Evolutionary conservation across 37 sponge, comb jelly and placozoan species (phyloP), one percentile per base, ranked within the genome.

Genomic region (Beroe ovata): DNA sequence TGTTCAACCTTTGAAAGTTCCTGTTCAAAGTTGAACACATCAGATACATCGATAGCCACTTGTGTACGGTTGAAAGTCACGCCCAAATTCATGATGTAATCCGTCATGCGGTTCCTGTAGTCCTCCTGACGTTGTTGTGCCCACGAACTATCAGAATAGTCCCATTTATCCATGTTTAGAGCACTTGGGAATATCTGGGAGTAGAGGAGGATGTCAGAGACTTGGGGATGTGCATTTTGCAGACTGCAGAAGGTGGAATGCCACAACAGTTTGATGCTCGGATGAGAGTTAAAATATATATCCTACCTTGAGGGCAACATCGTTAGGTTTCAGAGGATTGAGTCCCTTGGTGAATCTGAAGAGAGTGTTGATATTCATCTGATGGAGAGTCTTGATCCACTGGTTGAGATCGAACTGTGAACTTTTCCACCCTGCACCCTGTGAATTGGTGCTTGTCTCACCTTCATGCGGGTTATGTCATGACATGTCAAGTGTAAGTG

Each of bases 151-250:
- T 66, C 69, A 18, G 32, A 29, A 29, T 77, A 77, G 23, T 77
- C 84, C 84, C 84, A 77, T n/a, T 35, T 77, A 20, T 77, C 39
- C 84, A 77, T 77, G 84, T 77, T 77, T 40, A 77, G 54, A 2
- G 36, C 84, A 40, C 84, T 77, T 3, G 84, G 84, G 54, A 77
- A 77, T 1, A 77, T 42, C 84, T 77, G 84, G 3, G 41, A 77
- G 14, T 26, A n/a, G n/a, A n/a, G n/a, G n/a, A n/a, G n/a, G n/a
- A n/a, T n/a, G n/a, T n/a, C n/a, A n/a, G n/a, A n/a, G n/a, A n/a
- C n/a, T n/a, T n/a, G n/a, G n/a, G n/a, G n/a, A n/a, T n/a, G n/a
- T n/a, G n/a, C n/a, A n/a, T n/a, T n/a, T n/a, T n/a, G n/a, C n/a
- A n/a, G n/a, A n/a, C n/a, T n/a, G n/a, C n/a, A n/a, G n/a, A n/a